These are phyloP conservation scores for Knipowitschia caucasica DNA, from an alignment of 2,797 vertebrate genomes.

Conservation along the genomic window DNA sequence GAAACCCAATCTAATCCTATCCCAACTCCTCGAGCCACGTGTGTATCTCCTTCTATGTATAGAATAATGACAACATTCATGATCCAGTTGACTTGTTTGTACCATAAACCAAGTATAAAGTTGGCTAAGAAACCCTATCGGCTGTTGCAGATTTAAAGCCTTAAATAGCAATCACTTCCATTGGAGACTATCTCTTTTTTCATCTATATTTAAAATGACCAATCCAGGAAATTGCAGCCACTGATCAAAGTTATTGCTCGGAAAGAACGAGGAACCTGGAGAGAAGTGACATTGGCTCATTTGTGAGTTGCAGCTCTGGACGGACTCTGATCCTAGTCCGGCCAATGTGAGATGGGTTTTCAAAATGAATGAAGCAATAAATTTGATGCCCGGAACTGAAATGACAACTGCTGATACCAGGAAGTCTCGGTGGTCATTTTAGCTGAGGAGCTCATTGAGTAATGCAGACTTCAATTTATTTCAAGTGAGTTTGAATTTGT, in stretches of 20 bases:
- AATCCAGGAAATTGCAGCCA: conserved; percentile 59
- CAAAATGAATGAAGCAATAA: conserved; percentile 38
- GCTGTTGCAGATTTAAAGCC: conserved; percentile 14
- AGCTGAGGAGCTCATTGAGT: conserved; percentile 10
- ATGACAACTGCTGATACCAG: conserved; percentile 18
- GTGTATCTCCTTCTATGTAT: conserved; percentile 48
- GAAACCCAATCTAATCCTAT: conserved; percentile 48
- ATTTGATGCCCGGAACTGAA: conserved; percentile 19
- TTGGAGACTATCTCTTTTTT: conserved; percentile 24
- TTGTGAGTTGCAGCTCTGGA: conserved; percentile 45
- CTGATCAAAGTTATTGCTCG: conserved; percentile 56
- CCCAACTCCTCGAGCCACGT: conserved; percentile 64
- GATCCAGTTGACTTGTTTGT: background rate
- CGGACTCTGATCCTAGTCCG: conserved; percentile 49
- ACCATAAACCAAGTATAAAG: conserved; percentile 5
- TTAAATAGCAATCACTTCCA: conserved; percentile 39
- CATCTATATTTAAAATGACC: conserved; percentile 40
- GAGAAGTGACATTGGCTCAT: conserved; percentile 35
- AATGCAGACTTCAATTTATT: background rate
- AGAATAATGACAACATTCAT: conserved; percentile 36
- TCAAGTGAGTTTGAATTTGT: background rate
- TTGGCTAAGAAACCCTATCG: conserved; percentile 3
- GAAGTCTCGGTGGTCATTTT: background rate
- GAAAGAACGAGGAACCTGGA: conserved; percentile 59
- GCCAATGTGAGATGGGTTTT: conserved; percentile 36